Percentiles rank a stretch among this genome's conserved stretches.
Evolutionary conservation across 1,140 invertebrate species (phyloP).

Genomic region (Dysdera silvatica): DNA sequence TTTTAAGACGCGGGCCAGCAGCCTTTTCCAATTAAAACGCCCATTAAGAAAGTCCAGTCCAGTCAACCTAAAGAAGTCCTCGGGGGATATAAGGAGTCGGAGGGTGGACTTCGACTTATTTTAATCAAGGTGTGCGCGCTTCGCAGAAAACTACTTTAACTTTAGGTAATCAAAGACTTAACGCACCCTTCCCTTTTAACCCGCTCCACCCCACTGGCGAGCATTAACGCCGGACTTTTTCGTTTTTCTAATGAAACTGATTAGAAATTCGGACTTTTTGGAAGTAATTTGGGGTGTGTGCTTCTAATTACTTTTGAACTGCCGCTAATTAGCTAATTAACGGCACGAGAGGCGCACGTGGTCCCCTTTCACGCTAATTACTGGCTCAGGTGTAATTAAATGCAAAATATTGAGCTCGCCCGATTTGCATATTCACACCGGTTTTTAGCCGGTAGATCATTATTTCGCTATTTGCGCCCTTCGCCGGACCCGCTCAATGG

Average conservation of each 20-base stretch:
- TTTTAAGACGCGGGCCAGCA: no score
- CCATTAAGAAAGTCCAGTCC: no score
- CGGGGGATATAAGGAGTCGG: no score
- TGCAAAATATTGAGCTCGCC: constrained; percentile 30
- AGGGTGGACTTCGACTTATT: constrained; percentile 11
- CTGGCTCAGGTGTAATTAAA: constrained; percentile 31
- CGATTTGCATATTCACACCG: constrained; percentile 31
- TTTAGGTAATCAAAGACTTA: constrained; percentile 29
- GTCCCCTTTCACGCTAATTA: constrained; percentile 27
- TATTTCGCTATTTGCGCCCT: constrained; percentile 30
- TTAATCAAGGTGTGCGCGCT: constrained; percentile 19
- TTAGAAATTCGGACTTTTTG: constrained; percentile 32
- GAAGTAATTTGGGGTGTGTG: constrained; percentile 31
- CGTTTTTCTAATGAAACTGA: constrained; percentile 31
- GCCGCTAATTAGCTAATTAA: constrained; percentile 31
- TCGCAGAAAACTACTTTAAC: constrained; percentile 29
- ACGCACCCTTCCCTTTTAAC: constrained; percentile 26
- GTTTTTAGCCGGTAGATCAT: constrained; percentile 27
- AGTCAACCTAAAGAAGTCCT: no score
- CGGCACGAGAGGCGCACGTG: constrained; percentile 25
- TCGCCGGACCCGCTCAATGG: no score
- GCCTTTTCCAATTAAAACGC: no score
- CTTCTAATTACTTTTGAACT: constrained; percentile 32
- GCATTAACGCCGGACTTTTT: constrained; percentile 8
- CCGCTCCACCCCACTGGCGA: constrained; percentile 23